Conservation (phyloP, 2,797 vertebrate genomes). For the Apogon talboti region DNA sequence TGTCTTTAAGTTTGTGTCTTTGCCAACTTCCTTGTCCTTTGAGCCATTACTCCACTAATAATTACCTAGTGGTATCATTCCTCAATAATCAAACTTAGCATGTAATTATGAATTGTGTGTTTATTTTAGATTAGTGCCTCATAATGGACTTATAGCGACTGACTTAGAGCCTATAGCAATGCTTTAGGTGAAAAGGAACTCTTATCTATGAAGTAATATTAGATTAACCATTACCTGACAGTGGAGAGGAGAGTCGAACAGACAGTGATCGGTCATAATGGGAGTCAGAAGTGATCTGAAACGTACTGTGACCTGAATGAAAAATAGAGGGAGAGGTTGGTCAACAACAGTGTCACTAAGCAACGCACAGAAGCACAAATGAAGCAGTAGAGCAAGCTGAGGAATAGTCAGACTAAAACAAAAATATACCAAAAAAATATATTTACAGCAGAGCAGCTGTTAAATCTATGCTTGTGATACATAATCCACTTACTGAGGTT, state of each 20-base stretch:
- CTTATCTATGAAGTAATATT: background rate
- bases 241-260: constrained; percentile 28
- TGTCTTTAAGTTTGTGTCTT: background rate
- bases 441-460: too few species aligned
- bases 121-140: background rate
- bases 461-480: background rate
- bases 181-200: background rate
- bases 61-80: constrained; percentile 11
- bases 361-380: constrained; percentile 28
- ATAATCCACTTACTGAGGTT: constrained; percentile 57
- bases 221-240: constrained; percentile 61
- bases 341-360: constrained; percentile 51
- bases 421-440: too few species aligned
- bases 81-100: background rate
- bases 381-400: background rate
- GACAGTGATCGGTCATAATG: constrained; percentile 30
- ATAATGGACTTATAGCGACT: background rate
- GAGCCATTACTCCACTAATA: constrained; percentile 26
- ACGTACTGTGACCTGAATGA: constrained; percentile 56
- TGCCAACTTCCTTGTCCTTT: constrained; percentile 37
- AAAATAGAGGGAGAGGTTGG: background rate
- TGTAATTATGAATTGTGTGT: background rate
- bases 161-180: background rate
- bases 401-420: background rate
- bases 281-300: constrained; percentile 35